A percentile compares a stretch with the other conserved stretches of the same genome.
phyloP scores from a whole-genome alignment of 1,140 invertebrate species.

The Cotesia vestalis region DNA sequence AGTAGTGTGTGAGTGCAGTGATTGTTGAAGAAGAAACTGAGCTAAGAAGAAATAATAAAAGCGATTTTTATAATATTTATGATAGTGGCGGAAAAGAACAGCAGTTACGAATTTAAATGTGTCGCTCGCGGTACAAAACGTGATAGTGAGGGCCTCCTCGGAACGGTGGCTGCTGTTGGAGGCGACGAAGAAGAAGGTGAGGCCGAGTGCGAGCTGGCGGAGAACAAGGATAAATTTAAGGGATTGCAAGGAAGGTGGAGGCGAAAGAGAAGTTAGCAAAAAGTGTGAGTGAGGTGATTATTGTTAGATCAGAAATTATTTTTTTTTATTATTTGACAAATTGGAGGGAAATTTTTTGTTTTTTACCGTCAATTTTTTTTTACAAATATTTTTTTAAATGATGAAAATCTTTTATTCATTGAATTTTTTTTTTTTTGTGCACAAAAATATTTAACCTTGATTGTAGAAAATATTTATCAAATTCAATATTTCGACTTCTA shows the following conservation, averaged over 20 bases:
- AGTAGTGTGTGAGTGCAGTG: neutral
- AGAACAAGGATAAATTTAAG: slow-evolving; percentile 36
- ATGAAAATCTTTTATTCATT: neutral
- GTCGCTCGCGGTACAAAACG: slow-evolving; percentile 59
- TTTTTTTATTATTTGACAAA: too few species aligned
- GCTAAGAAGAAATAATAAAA: neutral
- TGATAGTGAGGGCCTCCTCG: slow-evolving; percentile 38
- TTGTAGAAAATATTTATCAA: too few species aligned
- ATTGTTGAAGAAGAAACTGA: neutral
- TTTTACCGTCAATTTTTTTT: too few species aligned
- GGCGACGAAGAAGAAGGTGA: slow-evolving; percentile 43
- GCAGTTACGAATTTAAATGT: slow-evolving; percentile 50
- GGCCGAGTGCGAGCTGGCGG: slow-evolving; percentile 37
- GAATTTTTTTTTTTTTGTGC: too few species aligned
- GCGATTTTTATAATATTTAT: neutral
- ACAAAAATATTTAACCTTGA: too few species aligned
- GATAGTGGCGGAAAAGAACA: slow-evolving; percentile 24
- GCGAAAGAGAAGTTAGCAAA: slow-evolving; percentile 27
- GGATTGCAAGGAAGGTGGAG: neutral
- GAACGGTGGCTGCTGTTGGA: slow-evolving; percentile 28
- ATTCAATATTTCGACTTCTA: too few species aligned
- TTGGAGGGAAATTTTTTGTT: too few species aligned
- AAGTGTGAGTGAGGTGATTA: slow-evolving; percentile 24
- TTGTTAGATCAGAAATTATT: slow-evolving; percentile 12
- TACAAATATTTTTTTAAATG: too few species aligned